A percentile compares a stretch with the other conserved stretches of the same genome.
These are phyloP conservation scores for Lasioglossum malachurum DNA, from an alignment of 2,888 invertebrate species.

Conservation along the genomic window DNA sequence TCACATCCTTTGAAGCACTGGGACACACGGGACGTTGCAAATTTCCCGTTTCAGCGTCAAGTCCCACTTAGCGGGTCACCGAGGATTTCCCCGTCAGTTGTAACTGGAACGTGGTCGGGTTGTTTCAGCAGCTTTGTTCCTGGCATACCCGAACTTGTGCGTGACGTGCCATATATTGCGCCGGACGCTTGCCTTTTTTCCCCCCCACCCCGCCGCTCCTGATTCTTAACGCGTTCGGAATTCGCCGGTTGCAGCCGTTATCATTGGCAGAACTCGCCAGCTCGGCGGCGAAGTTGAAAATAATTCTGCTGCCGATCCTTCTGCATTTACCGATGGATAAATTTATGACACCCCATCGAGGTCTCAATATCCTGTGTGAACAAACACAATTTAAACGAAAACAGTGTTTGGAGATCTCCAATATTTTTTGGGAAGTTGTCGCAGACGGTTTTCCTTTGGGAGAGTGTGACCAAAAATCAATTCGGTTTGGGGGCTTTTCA, in stretches of 20 bases:
- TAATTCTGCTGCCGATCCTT: neutral
- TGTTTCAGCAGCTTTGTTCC: conserved; percentile 33
- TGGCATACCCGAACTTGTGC: conserved; percentile 29
- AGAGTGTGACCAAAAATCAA: too few relatives aligned
- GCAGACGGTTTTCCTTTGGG: too few relatives aligned
- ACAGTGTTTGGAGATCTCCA: too few relatives aligned
- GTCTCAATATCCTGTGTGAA: too few relatives aligned
- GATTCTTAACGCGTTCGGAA: neutral
- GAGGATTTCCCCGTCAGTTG: conserved; percentile 71
- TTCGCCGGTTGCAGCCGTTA: neutral
- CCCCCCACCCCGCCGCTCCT: rapidly evolving
- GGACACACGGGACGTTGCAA: conserved; percentile 70
- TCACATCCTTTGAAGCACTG: conserved; percentile 30
- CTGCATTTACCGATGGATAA: neutral
- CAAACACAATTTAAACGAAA: too few relatives aligned
- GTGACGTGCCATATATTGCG: conserved; percentile 35
- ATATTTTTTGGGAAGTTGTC: too few relatives aligned
- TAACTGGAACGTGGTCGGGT: conserved; percentile 50
- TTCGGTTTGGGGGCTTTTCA: too few relatives aligned
- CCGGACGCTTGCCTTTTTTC: neutral
- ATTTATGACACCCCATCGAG: neutral
- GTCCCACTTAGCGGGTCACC: conserved; percentile 72
- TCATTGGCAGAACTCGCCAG: neutral
- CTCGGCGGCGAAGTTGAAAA: neutral
- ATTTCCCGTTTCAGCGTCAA: conserved; percentile 72